Base-by-base conservation (phyloP, 2,113 vertebrate species). In the Datnioides undecimradiatus region DNA sequence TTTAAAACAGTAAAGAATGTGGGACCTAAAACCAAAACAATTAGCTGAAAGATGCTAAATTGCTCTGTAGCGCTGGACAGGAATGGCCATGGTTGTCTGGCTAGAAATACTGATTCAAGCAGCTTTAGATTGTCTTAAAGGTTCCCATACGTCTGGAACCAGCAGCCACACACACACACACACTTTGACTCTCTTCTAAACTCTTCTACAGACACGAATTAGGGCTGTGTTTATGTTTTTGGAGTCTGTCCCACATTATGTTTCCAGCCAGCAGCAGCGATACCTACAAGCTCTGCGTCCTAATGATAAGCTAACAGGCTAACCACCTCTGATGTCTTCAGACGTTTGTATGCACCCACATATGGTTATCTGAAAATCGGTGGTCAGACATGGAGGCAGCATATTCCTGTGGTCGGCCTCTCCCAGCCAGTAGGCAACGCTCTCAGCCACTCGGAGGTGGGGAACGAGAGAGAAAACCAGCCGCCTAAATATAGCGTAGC, bases 311-410 rank as follows among this genome's bases (percentile, higher is more conserved):
- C 77, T 49, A 81, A 82, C 76, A 43, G 25, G 58, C 57, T 59
- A 90, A 91, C 87, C 90, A 74, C 68, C 8, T 21, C 80, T 52
- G 76, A 84, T 87, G 82, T 88, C 91, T 81, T 86, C 83, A 82
- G 88, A 62, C 76, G 49, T 83, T 89, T 87, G 86, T 87, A 43
- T 83, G 86, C 84, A 67, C 70, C 91, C 92, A 90, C 87, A 88
- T 87, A 90, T 91, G 90, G 87, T 91, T 90, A 90, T 92, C 87
- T 90, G 78, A 84, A 85, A 54, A 80, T 79, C 71, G 31, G 91
- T 11, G 91, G 92, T 75, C 87, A 94, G 92, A 94, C 92, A 88
- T 3, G 27, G 84, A 87, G 91, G 91, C 90, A 88, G 85, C 91
- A 66, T 84, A 71, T 90, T 81, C 78, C 90, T 88, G 92, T 52